A percentile compares a stretch with the other conserved stretches of the same genome.
These are phyloP conservation scores for Drosophila lini DNA, from an alignment of 1,140 invertebrate genomes.

Conservation along the genomic window DNA sequence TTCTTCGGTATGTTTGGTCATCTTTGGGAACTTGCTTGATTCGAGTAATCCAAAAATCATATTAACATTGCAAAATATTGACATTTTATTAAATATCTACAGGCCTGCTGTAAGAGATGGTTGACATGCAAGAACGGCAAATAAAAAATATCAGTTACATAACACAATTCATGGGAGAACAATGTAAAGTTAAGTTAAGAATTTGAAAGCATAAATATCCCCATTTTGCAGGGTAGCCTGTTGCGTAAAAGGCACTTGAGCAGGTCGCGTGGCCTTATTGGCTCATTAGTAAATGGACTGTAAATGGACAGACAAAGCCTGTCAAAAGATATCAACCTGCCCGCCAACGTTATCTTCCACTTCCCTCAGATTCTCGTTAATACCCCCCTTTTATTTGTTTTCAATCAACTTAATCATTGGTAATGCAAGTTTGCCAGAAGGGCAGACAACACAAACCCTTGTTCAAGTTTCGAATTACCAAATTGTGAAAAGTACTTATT, in stretches of 20 bases:
- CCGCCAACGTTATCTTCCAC: constrained; percentile 16
- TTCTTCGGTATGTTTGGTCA: neutral
- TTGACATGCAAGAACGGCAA: constrained; percentile 13
- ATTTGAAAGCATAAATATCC: constrained; percentile 19
- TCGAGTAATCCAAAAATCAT: neutral
- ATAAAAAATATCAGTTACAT: neutral
- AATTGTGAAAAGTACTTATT: neutral
- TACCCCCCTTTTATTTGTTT: constrained; percentile 41
- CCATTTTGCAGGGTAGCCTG: neutral
- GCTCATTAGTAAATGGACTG: constrained; percentile 77
- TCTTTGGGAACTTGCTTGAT: neutral
- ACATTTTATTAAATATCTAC: constrained; percentile 13
- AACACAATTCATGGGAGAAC: too few relatives aligned
- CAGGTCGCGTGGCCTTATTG: constrained; percentile 62
- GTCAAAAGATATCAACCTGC: constrained; percentile 56
- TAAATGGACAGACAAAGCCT: constrained; percentile 66
- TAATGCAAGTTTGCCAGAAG: constrained; percentile 23
- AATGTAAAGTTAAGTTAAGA: constrained; percentile 4
- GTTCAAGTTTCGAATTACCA: constrained; percentile 12
- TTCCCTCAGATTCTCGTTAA: constrained; percentile 10
- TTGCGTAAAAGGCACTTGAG: constrained; percentile 17
- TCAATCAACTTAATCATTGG: constrained; percentile 45
- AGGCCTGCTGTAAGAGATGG: constrained; percentile 36
- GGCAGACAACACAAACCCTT: neutral
- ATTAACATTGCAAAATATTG: constrained; percentile 43